Conservation (phyloP, 2,797 vertebrate species). For the Sebastes elongatus region DNA sequence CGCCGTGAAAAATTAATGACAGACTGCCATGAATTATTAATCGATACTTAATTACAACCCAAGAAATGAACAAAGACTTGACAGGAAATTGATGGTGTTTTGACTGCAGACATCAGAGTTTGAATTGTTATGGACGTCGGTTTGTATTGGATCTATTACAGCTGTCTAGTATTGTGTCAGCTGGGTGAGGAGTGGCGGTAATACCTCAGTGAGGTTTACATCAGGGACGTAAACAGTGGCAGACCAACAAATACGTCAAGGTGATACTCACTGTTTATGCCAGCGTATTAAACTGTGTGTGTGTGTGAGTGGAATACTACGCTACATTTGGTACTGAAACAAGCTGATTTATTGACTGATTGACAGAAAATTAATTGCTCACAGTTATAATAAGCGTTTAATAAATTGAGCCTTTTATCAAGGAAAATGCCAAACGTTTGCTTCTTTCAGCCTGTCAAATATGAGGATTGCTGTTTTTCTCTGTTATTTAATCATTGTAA, state of each 20-base stretch:
- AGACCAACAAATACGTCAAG: conserved; percentile 67
- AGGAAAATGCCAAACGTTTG: neutral
- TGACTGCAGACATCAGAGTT: conserved; percentile 67
- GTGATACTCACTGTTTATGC: conserved; percentile 56
- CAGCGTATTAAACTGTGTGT: conserved; percentile 3
- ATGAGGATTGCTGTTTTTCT: neutral
- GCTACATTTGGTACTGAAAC: neutral
- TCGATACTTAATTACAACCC: conserved; percentile 78
- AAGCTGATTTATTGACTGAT: neutral
- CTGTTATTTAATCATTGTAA: neutral
- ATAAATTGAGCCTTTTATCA: neutral
- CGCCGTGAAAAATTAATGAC: conserved; percentile 76
- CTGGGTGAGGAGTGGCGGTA: conserved; percentile 34
- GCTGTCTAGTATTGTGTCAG: conserved; percentile 65
- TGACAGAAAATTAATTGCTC: neutral
- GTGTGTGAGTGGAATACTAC: neutral
- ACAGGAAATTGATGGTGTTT: conserved; percentile 81
- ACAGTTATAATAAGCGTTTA: neutral
- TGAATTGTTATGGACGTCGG: conserved; percentile 75
- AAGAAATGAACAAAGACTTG: conserved; percentile 58
- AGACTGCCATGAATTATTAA: conserved; percentile 79
- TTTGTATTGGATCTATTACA: conserved; percentile 79
- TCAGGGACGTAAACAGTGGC: conserved; percentile 64
- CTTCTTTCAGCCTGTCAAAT: neutral
- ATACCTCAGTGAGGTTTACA: conserved; percentile 65